Conservation (phyloP, 2,113 vertebrate genomes). For the Psammodynastes pulverulentus region DNA sequence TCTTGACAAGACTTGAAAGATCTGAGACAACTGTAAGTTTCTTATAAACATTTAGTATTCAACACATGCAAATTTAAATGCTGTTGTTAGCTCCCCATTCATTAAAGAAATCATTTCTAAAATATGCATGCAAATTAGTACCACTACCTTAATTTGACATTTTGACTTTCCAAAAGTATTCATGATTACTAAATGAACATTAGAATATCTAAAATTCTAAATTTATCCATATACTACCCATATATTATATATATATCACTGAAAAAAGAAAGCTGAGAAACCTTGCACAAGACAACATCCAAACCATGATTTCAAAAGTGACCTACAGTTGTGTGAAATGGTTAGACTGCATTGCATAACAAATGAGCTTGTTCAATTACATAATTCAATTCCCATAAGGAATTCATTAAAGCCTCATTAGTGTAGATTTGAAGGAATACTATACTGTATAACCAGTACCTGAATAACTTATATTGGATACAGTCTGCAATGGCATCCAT, state of each 20-base stretch:
- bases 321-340: neutral
- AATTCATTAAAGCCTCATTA: neutral
- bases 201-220: neutral
- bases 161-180: neutral
- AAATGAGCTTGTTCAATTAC: neutral
- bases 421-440: neutral
- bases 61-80: neutral
- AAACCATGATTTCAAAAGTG: neutral
- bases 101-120: neutral
- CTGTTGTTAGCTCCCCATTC: neutral
- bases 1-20: slow-evolving; percentile 10
- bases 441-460: neutral
- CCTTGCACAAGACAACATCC: neutral
- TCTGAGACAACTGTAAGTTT: slow-evolving; percentile 14
- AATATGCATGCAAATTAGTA: neutral
- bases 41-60: slow-evolving; percentile 12
- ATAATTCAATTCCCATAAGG: neutral
- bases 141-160: neutral
- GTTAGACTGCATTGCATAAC: neutral
- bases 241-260: neutral
- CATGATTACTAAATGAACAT: neutral
- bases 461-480: neutral
- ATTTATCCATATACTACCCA: neutral
- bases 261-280: neutral
- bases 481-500: neutral